Evolutionary conservation across 2,888 invertebrate genomes (phyloP), one percentile per base, ranked within the genome.

Genomic region (Drosophila acutilabella): DNA sequence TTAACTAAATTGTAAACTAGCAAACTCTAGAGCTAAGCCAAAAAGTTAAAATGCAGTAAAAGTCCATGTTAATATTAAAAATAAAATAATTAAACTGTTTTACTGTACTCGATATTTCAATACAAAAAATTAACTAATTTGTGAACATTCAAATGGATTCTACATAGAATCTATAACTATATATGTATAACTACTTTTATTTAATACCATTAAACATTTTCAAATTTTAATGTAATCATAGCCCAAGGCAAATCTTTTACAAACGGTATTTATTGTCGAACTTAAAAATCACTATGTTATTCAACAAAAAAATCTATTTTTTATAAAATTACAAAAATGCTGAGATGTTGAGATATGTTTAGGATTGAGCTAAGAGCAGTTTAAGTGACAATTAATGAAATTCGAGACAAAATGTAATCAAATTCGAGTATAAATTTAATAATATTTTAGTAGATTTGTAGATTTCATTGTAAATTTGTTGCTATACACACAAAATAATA

Each of bases 361-460:
- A 30, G 33, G 45, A 38, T 74, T 65, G 64, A 58, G 53, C 41
- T 48, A 47, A 64, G 33, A 33, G 26, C 42, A 44, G 33, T 70
- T 57, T 18, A 42, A 16, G 23, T 23, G 16, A 48, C 14, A 40
- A 48, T 20, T 23, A 26, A 8, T 14, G 4, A 75, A 75, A 72
- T 75, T 75, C 76, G 76, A 72, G 71, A 26, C 26, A 26, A 16
- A 68, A 58, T 56, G 38, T 23, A 52, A 61, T 40, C 68, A 74
- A 87, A 78, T 84, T 84, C 66, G 71, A 81, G 66, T 52, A 23
- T 20, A 83, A 59, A 61, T 47, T n/a, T 61, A 11, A 26, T 14
- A 47, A 52, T 2, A 50, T 18, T 54, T 52, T 52, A 38, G 23
- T 38, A 36, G 36, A 36, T 36, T 52, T 58, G 23, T 23, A 11